A percentile compares a stretch with the other conserved stretches of the same genome.
Conservation (phyloP, 37 sponge, comb jelly and placozoan genomes). For the Mnemiopsis leidyi region DNA sequence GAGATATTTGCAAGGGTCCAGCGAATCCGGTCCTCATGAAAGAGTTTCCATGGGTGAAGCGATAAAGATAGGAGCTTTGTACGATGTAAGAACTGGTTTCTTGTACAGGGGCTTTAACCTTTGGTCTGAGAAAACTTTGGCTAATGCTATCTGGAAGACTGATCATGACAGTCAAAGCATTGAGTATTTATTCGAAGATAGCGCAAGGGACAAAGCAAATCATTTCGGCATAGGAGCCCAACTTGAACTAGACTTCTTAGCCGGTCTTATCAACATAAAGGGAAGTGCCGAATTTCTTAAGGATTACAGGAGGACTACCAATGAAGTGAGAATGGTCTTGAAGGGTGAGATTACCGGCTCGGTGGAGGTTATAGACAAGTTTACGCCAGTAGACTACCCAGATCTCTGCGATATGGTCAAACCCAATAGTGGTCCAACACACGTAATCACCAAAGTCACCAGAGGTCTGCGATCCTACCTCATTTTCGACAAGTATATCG, state of each 20-base stretch:
- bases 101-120: slow-evolving; percentile 60
- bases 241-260: slow-evolving; percentile 39
- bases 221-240: not conserved
- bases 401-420: slow-evolving; percentile 2
- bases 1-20: not conserved
- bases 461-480: slow-evolving; percentile 3
- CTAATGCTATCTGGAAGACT: not conserved
- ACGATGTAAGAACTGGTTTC: slow-evolving; percentile 32
- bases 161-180: not conserved
- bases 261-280: slow-evolving; percentile 3
- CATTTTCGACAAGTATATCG: slow-evolving; percentile 5
- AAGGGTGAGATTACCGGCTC: not conserved
- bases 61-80: slow-evolving; percentile 7
- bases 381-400: not conserved
- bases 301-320: not conserved
- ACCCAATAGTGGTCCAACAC: slow-evolving; percentile 55
- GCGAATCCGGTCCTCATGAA: not conserved
- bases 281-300: slow-evolving; percentile 38
- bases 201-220: not conserved
- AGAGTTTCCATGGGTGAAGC: slow-evolving; percentile 36
- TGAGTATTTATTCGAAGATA: not conserved
- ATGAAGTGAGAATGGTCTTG: not conserved
- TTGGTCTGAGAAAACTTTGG: slow-evolving; percentile 22
- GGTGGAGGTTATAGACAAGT: not conserved
- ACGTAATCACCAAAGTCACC: not conserved